These are phyloP conservation scores for Drosophila setifemur DNA, from an alignment of 1,140 invertebrate species.

Conservation along the genomic window DNA sequence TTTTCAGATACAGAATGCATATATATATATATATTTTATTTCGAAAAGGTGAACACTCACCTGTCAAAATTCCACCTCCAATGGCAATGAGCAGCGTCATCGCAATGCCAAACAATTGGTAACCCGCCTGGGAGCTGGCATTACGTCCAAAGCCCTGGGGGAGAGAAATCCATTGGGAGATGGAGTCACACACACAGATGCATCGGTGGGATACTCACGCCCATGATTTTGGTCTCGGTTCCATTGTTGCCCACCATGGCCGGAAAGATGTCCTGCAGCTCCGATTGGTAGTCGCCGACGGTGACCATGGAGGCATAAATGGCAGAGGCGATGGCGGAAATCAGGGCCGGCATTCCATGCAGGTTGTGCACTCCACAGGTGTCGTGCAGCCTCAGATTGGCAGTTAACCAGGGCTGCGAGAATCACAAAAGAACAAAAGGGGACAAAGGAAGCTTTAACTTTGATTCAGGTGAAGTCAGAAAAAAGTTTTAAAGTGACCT, in stretches of 20 bases:
- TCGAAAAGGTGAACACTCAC: conserved; percentile 83
- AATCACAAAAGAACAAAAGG: not conserved
- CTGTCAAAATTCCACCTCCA: conserved; percentile 90
- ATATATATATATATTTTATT: not conserved
- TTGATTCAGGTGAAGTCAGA: not conserved
- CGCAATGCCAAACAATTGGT: conserved; percentile 89
- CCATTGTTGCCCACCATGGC: conserved; percentile 82
- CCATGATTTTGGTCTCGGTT: conserved; percentile 68
- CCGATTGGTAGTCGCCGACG: conserved; percentile 83
- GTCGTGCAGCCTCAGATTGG: conserved; percentile 90
- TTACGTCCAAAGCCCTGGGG: conserved; percentile 85
- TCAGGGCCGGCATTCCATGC: conserved; percentile 96
- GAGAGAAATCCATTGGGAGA: conserved; percentile 6
- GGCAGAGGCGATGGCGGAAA: conserved; percentile 91
- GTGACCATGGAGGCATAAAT: conserved; percentile 90
- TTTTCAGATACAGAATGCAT: conserved; percentile 50
- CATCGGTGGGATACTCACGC: conserved; percentile 54
- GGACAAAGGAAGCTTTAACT: conserved; percentile 4
- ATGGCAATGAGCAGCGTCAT: conserved; percentile 89
- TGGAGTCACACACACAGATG: not conserved
- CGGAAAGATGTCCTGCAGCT: conserved; percentile 85
- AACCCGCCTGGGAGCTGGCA: conserved; percentile 88
- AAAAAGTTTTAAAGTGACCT: too few relatives aligned
- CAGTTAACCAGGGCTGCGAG: conserved; percentile 88
- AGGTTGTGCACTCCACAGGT: conserved; percentile 98